These are phyloP conservation scores for Melanotus villosus DNA, from an alignment of 2,888 invertebrate genomes.

Conservation along the genomic window DNA sequence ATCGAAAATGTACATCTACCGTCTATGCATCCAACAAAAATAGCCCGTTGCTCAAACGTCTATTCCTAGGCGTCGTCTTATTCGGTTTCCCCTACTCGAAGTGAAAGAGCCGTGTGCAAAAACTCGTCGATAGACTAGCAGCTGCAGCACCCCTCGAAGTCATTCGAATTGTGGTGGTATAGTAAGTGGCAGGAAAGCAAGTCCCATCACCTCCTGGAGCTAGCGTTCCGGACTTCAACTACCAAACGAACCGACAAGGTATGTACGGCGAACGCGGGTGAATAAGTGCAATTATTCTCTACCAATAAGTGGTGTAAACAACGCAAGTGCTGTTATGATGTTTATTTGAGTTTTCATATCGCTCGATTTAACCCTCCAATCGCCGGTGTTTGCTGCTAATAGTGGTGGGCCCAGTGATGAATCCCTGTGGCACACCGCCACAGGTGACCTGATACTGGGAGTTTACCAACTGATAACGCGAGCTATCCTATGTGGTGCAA, in stretches of 20 bases:
- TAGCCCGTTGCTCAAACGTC: conserved; percentile 70
- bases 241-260: conserved; percentile 68
- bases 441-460: neutral
- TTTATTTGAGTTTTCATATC: conserved; percentile 1
- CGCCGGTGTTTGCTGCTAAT: neutral
- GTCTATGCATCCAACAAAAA: conserved; percentile 69
- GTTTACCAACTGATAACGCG: neutral
- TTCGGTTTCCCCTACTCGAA: conserved; percentile 48
- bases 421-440: conserved; percentile 2
- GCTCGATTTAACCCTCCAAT: conserved; percentile 6
- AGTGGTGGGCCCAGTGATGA: neutral
- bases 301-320: conserved; percentile 12
- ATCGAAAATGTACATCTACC: conserved; percentile 65
- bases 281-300: conserved; percentile 16
- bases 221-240: conserved; percentile 61
- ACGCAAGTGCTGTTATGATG: conserved; percentile 38
- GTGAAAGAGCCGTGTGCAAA: conserved; percentile 74
- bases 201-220: conserved; percentile 58
- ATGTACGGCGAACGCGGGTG: conserved; percentile 55
- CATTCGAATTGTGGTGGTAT: conserved; percentile 76
- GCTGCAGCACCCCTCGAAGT: conserved; percentile 68
- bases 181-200: conserved; percentile 71
- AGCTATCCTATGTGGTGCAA: too few species aligned
- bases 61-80: conserved; percentile 65
- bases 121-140: conserved; percentile 73